Evolutionary conservation across 2,113 vertebrate genomes (phyloP).

Genomic region (Hyperopisus bebe): DNA sequence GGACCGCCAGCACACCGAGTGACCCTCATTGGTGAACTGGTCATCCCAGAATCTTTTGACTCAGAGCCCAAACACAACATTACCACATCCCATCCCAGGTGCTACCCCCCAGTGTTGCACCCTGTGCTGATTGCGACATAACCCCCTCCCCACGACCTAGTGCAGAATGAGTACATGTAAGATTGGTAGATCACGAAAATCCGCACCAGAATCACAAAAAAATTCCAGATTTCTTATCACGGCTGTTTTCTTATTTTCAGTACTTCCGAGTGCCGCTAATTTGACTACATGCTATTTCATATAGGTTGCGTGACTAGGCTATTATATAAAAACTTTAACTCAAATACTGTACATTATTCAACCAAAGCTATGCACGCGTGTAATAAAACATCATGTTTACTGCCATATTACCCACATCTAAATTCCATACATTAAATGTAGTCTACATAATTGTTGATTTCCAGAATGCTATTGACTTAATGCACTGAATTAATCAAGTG

Average conservation of each 20-base stretch:
- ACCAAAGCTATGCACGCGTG: background rate
- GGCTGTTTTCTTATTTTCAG: background rate
- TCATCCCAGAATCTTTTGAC: background rate
- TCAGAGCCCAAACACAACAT: background rate
- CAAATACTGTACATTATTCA: background rate
- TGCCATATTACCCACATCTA: background rate
- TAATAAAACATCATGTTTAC: background rate
- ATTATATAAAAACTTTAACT: background rate
- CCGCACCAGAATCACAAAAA: background rate
- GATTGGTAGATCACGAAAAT: background rate
- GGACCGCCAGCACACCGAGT: background rate
- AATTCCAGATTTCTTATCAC: background rate
- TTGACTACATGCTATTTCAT: background rate
- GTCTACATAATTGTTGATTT: background rate
- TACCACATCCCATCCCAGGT: background rate
- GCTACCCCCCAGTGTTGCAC: background rate
- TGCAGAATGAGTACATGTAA: background rate
- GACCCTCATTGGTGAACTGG: background rate
- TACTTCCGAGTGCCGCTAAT: background rate
- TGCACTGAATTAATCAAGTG: constrained; percentile 4
- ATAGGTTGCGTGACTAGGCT: background rate
- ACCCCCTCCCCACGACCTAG: background rate
- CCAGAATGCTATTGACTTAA: background rate
- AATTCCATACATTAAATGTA: background rate
- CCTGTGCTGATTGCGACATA: background rate